These are phyloP conservation scores for Darevskia mixta DNA, from an alignment of 2,797 vertebrate genomes.

Conservation along the genomic window DNA sequence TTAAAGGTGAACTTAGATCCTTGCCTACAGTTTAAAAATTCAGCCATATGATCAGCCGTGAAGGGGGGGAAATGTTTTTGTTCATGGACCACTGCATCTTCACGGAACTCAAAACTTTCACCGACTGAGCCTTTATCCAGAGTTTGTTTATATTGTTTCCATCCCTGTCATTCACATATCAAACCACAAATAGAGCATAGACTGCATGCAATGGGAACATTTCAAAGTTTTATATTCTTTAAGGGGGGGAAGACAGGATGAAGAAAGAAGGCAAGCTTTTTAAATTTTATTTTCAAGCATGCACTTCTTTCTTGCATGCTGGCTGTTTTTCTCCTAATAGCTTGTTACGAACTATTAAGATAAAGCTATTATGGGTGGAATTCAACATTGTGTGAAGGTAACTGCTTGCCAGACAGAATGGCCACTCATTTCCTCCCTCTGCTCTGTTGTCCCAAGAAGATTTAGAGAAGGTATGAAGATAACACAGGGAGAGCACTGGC, in stretches of 20 bases:
- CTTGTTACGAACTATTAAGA: not conserved
- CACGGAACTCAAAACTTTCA: not conserved
- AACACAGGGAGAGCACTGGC: no score
- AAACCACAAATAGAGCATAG: constrained; percentile 29
- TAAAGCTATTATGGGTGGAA: not conserved
- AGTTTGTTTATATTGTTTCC: constrained; percentile 19
- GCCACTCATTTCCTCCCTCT: no score
- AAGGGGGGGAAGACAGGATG: not conserved
- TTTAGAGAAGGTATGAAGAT: no score
- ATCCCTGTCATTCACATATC: constrained; percentile 30
- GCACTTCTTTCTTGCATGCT: not conserved
- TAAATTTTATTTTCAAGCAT: not conserved
- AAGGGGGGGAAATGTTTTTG: not conserved
- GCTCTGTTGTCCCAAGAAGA: no score
- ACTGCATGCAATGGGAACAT: not conserved
- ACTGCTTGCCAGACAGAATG: no score
- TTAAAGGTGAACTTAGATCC: not conserved
- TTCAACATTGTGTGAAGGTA: no score
- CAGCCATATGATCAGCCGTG: not conserved
- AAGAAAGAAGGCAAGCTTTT: not conserved
- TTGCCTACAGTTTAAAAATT: constrained; percentile 1
- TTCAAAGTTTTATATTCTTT: constrained; percentile 1
- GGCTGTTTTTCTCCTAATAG: not conserved
- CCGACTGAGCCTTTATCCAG: not conserved
- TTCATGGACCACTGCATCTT: constrained; percentile 36